phyloP scores from a whole-genome alignment of 2,113 vertebrate species.

The Apus apus region DNA sequence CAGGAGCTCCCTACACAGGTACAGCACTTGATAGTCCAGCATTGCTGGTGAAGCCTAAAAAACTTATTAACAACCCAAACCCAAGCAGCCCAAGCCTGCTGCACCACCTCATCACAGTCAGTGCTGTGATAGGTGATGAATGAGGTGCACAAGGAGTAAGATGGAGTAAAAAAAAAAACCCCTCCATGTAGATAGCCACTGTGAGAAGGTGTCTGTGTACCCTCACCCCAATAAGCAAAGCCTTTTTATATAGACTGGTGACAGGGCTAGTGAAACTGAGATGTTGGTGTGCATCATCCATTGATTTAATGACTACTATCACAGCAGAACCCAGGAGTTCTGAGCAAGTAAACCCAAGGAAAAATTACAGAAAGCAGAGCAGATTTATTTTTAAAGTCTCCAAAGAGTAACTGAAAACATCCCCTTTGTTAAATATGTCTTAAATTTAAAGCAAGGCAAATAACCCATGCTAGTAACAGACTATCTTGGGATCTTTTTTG shows the following conservation, averaged over 20 bases:
- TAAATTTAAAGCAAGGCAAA: slow-evolving; percentile 29
- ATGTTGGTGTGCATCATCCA: not conserved
- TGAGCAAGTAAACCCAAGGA: not conserved
- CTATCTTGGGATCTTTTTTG: not conserved
- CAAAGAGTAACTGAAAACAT: not conserved
- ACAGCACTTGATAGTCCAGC: not conserved
- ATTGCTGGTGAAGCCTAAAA: not conserved
- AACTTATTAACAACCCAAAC: not conserved
- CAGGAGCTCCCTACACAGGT: no score
- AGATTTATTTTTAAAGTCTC: slow-evolving; percentile 1
- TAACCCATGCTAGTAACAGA: not conserved
- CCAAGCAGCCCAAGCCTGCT: not conserved
- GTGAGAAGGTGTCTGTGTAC: not conserved
- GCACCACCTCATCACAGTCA: not conserved
- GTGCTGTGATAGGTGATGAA: not conserved
- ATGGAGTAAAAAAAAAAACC: not conserved
- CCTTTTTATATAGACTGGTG: not conserved
- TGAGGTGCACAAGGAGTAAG: not conserved
- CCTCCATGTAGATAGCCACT: not conserved
- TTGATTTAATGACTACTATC: not conserved
- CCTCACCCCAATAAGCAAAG: not conserved
- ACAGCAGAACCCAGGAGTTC: not conserved
- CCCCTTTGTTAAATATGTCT: not conserved
- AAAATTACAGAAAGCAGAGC: not conserved
- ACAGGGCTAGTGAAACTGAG: not conserved